A percentile compares a stretch with the other conserved stretches of the same genome.
These are phyloP conservation scores for Oryzias dopingdopingensis DNA, from an alignment of 2,797 vertebrate genomes.

Conservation along the genomic window DNA sequence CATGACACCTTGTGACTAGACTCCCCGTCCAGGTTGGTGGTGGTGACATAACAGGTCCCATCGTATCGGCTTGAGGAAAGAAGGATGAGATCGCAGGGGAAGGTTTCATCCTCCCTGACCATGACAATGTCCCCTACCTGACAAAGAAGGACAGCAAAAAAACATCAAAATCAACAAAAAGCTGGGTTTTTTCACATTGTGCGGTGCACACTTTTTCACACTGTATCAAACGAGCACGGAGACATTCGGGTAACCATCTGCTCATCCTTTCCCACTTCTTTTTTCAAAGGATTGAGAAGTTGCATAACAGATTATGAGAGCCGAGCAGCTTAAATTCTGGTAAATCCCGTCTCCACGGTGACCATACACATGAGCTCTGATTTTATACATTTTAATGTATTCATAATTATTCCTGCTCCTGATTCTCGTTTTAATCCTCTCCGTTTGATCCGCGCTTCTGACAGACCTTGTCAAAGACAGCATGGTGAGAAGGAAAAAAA, in stretches of 20 bases:
- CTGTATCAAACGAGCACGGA: conserved; percentile 26
- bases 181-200: background rate
- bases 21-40: conserved; percentile 94
- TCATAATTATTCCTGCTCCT: conserved; percentile 73
- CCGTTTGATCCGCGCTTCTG: conserved; percentile 51
- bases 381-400: conserved; percentile 72
- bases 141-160: conserved; percentile 9
- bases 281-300: conserved; percentile 62
- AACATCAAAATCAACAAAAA: conserved; percentile 33
- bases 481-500: background rate
- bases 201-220: background rate
- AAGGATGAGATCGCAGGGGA: conserved; percentile 96
- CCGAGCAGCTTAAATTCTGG: conserved; percentile 67
- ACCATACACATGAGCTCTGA: conserved; percentile 67
- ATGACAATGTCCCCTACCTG: conserved; percentile 96
- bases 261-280: conserved; percentile 41
- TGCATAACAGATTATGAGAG: conserved; percentile 75
- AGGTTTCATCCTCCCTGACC: conserved; percentile 95
- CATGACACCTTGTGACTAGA: conserved; percentile 92
- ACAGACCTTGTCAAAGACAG: conserved; percentile 41
- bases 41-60: conserved; percentile 97
- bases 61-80: conserved; percentile 91
- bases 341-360: conserved; percentile 70
- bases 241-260: conserved; percentile 35
- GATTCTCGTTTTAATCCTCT: conserved; percentile 61